These are phyloP conservation scores for Arctocebus calabarensis DNA, from an alignment of 2,797 vertebrate genomes.

Conservation along the genomic window DNA sequence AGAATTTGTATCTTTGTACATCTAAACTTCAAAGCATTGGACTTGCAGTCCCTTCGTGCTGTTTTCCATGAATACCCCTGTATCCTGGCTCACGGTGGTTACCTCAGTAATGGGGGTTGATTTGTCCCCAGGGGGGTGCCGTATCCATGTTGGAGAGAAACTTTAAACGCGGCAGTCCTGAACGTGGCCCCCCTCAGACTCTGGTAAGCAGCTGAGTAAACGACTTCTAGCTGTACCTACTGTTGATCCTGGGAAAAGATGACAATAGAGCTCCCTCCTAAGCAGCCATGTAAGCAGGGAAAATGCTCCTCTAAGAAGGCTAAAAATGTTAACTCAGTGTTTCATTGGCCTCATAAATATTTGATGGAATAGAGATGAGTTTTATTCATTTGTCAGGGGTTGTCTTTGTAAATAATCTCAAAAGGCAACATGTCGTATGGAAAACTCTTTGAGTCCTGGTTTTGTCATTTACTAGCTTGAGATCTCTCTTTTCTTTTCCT, in stretches of 20 bases:
- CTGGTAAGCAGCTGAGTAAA: conserved; percentile 78
- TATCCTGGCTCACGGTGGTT: conserved; percentile 19
- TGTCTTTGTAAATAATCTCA: background rate
- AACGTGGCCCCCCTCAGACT: background rate
- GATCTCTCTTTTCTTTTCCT: no score
- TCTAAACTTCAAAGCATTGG: conserved; percentile 80
- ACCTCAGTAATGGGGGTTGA: background rate
- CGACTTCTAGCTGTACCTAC: background rate
- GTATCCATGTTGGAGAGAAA: fast-evolving
- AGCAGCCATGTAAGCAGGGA: conserved; percentile 12
- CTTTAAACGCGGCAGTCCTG: conserved; percentile 45
- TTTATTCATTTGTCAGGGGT: background rate
- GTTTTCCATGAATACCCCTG: conserved; percentile 58
- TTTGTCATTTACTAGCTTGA: background rate
- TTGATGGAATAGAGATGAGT: background rate
- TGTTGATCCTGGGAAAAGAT: conserved; percentile 55
- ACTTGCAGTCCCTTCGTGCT: conserved; percentile 55
- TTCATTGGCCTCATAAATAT: background rate
- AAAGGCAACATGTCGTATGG: background rate
- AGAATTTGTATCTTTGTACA: conserved; percentile 54
- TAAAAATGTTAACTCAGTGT: background rate
- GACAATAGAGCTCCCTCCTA: background rate
- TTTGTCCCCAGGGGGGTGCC: conserved; percentile 59
- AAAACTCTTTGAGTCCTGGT: background rate
- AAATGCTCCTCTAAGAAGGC: background rate